Base-by-base conservation (phyloP, 2,113 vertebrate species). In the Psilopogon haemacephalus region DNA sequence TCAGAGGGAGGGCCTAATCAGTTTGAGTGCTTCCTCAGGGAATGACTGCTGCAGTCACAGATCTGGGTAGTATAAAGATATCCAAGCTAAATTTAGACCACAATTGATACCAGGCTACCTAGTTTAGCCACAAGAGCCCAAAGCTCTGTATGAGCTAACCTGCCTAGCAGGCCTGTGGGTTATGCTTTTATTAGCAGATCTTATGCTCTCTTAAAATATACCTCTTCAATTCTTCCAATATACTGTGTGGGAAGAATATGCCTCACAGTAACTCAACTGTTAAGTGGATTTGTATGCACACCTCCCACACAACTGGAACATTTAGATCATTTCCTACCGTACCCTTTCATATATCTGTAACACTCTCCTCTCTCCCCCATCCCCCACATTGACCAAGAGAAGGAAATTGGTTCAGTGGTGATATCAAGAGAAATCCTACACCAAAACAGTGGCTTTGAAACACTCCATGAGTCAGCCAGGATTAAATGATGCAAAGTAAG, bases 221-320 rank as follows among this genome's bases (percentile, higher is more conserved):
- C 9, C 44, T 44, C 85, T 70, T 87, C 82, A 58, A 1, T 72
- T 82, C 73, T 75, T 73, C 59, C 70, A 37, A 48, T 67, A 19
- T 4, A 8, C 32, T 33, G 54, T 32, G 90, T 89, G 86, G 94
- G 71, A 89, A 91, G 74, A 69, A 54, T 23, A 83, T 50, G 35
- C 74, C 81, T 82, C 72, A n/a, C 75, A 80, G 86, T 50, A 92
- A 89, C 75, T 91, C 56, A 32, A 6, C 52, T 38, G 44, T 63
- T 79, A 32, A 89, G 60, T 33, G 77, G 64, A 89, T 95, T 90
- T 95, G 74, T 74, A 44, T 71, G 77, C 59, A 76, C 50, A 71
- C 81, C 88, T 88, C 92, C 94, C 84, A 82, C 84, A 56, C 23
- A 64, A 8, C 24, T 65, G 11, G 54, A 88, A 72, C 78, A 62